These are phyloP conservation scores for Eupithecia abbreviata DNA, from an alignment of 2,888 invertebrate species.

Conservation along the genomic window DNA sequence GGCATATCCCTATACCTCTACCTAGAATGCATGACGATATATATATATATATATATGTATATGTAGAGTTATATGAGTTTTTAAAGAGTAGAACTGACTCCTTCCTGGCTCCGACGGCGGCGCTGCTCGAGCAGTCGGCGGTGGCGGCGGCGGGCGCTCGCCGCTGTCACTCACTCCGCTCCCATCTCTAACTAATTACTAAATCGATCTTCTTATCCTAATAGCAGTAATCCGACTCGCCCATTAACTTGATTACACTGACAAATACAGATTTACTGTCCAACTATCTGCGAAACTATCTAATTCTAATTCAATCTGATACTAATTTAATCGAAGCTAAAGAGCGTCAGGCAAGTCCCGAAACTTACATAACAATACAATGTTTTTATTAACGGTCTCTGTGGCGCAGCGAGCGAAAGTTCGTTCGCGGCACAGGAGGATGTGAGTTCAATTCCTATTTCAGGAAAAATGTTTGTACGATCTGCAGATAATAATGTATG, in stretches of 20 bases:
- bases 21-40: too few relatives aligned
- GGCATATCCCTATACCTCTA: too few relatives aligned
- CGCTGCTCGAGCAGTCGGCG: background rate
- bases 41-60: too few relatives aligned
- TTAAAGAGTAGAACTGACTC: background rate
- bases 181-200: constrained; percentile 3
- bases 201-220: background rate
- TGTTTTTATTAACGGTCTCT: background rate
- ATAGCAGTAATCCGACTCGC: background rate
- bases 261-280: background rate
- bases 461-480: background rate
- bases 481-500: too few relatives aligned
- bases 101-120: background rate
- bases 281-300: background rate
- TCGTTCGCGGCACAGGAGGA: background rate
- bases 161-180: background rate
- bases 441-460: background rate
- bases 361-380: background rate
- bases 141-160: background rate
- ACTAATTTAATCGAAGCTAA: background rate
- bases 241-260: background rate
- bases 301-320: background rate
- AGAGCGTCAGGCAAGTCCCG: background rate
- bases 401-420: background rate
- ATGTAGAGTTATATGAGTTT: too few relatives aligned